Percentiles rank a stretch among this genome's conserved stretches.
Evolutionary conservation across 2,888 invertebrate species (phyloP).

Genomic region (Chrysomela aeneicollis): DNA sequence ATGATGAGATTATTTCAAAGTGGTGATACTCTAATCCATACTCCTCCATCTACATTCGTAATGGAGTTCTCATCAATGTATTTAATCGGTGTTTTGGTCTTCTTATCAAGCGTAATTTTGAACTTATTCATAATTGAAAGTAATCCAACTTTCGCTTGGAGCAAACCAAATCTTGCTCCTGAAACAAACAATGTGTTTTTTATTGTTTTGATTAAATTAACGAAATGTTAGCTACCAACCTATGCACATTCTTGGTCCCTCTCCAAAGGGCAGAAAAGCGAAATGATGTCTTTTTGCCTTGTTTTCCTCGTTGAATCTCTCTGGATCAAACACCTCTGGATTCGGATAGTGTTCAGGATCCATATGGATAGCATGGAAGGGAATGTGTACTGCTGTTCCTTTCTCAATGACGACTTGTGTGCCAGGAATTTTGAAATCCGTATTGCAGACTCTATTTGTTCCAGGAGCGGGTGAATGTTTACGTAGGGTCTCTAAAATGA

Average conservation of each 20-base stretch:
- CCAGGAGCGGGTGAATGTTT: conserved; percentile 33
- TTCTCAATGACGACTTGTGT: conserved; percentile 30
- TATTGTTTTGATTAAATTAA: too few species aligned
- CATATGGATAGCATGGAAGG: conserved; percentile 32
- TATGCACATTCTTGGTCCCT: conserved; percentile 34
- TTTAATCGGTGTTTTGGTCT: conserved; percentile 46
- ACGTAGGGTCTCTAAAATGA: conserved; percentile 34
- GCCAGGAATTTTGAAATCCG: conserved; percentile 34
- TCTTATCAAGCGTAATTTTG: conserved; percentile 43
- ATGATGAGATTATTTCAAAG: too few species aligned
- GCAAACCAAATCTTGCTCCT: conserved; percentile 52
- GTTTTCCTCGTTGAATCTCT: conserved; percentile 35
- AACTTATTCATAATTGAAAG: conserved; percentile 45
- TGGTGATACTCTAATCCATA: conserved; percentile 42
- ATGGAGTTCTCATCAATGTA: conserved; percentile 36
- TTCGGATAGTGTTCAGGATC: conserved; percentile 33
- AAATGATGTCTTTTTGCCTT: conserved; percentile 21
- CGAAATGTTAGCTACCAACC: conserved; percentile 13
- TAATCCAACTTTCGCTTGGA: conserved; percentile 53
- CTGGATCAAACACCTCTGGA: conserved; percentile 38
- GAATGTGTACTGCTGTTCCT: conserved; percentile 25
- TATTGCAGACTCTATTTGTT: conserved; percentile 28
- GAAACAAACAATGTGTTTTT: conserved; percentile 24
- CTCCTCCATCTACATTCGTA: conserved; percentile 37
- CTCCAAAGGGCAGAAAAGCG: conserved; percentile 36